phyloP scores from a whole-genome alignment of 64 coral and sea anemone genomes.

The Montipora cactus region DNA sequence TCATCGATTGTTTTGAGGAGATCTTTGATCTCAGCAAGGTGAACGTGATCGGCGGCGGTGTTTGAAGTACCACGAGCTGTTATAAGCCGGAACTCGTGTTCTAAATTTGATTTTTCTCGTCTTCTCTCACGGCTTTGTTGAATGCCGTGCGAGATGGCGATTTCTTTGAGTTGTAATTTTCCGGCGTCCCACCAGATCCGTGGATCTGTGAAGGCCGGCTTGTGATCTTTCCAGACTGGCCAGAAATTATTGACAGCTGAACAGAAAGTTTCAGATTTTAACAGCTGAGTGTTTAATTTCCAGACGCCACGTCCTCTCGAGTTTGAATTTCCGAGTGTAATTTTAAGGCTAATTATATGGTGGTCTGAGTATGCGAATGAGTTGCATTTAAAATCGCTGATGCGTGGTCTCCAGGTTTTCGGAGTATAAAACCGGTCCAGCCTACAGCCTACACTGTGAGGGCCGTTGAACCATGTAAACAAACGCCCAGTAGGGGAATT shows the following conservation, averaged over 20 bases:
- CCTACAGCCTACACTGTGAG: not conserved
- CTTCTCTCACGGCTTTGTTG: not conserved
- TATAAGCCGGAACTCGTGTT: no score
- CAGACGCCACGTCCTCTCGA: not conserved
- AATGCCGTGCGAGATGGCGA: not conserved
- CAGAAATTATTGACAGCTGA: not conserved
- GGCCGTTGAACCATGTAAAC: not conserved
- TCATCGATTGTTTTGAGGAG: no score
- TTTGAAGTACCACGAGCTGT: no score
- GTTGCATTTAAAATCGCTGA: no score
- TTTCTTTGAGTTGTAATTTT: not conserved
- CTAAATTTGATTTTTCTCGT: no score
- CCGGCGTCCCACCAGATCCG: not conserved
- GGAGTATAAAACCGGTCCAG: not conserved
- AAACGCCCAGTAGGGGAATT: no score
- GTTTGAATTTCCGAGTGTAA: not conserved
- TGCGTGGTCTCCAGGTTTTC: not conserved
- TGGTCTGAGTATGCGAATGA: not conserved
- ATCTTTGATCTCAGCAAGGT: no score
- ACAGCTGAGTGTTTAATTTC: not conserved
- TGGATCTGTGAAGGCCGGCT: not conserved
- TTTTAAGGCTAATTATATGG: not conserved
- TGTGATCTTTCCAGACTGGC: not conserved
- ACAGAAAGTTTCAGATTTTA: not conserved
- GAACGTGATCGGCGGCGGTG: no score